A percentile compares a stretch with the other conserved stretches of the same genome.
These are phyloP conservation scores for Ondatra zibethicus DNA, from an alignment of 2,113 vertebrate genomes.

Conservation along the genomic window DNA sequence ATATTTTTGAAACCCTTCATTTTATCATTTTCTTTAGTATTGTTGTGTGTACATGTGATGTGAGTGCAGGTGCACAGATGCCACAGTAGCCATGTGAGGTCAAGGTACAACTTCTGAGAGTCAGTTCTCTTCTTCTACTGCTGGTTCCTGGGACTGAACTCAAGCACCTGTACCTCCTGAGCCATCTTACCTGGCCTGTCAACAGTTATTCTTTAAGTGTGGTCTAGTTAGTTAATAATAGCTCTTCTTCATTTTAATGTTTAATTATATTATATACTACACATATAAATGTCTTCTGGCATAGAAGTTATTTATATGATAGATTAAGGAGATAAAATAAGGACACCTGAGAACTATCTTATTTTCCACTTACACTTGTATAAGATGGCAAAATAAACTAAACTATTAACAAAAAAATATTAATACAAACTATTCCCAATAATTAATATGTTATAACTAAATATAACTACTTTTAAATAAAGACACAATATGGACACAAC, in stretches of 20 bases:
- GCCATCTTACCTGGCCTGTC: not conserved
- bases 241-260: conserved; percentile 2
- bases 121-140: not conserved
- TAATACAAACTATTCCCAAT: conserved; percentile 15
- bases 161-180: not conserved
- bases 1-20: not conserved
- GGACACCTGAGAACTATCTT: not conserved
- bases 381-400: conserved; percentile 37
- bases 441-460: not conserved
- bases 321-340: not conserved
- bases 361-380: conserved; percentile 48
- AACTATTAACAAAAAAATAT: not conserved
- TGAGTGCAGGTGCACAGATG: not conserved
- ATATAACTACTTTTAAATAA: conserved; percentile 22
- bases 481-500: not conserved
- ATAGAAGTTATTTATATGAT: conserved; percentile 42
- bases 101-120: not conserved
- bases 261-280: not conserved
- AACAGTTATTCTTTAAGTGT: not conserved
- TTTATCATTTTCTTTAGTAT: not conserved
- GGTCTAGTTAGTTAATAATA: not conserved
- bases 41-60: not conserved
- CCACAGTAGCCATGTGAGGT: not conserved
- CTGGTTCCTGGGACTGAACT: not conserved
- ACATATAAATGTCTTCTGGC: conserved; percentile 3